phyloP scores from a whole-genome alignment of 2,113 vertebrate genomes.

The Octodon degus region DNA sequence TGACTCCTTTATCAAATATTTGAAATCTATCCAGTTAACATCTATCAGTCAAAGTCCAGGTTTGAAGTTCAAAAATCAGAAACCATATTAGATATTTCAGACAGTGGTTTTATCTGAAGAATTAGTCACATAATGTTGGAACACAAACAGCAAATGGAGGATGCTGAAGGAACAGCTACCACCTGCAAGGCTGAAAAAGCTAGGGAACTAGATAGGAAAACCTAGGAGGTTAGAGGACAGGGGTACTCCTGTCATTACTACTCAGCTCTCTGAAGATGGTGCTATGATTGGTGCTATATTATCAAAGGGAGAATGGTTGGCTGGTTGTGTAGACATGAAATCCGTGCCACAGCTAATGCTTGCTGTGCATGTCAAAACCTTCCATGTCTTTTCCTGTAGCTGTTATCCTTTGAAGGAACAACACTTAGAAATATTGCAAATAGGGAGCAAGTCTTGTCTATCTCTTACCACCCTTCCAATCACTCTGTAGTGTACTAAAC shows the following conservation, averaged over 20 bases:
- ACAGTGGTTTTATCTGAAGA: slow-evolving; percentile 22
- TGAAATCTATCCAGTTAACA: slow-evolving; percentile 46
- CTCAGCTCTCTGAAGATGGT: background rate
- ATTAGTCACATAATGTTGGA: slow-evolving; percentile 26
- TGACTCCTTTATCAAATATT: background rate
- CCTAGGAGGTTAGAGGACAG: background rate
- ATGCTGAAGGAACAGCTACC: background rate
- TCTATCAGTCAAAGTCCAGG: slow-evolving; percentile 26
- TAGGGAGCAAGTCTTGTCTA: background rate
- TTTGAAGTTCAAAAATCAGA: slow-evolving; percentile 32
- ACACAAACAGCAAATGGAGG: slow-evolving; percentile 18
- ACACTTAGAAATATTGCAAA: background rate
- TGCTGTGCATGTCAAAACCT: background rate
- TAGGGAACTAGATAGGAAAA: background rate
- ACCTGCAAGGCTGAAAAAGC: background rate
- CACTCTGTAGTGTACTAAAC: background rate
- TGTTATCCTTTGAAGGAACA: background rate
- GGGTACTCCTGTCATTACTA: background rate
- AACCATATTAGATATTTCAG: slow-evolving; percentile 43
- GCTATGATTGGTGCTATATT: background rate
- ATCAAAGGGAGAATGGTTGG: background rate
- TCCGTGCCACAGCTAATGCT: background rate
- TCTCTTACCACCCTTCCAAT: background rate
- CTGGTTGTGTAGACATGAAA: slow-evolving; percentile 5
- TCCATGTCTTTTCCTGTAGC: background rate